Conservation (phyloP, 1,140 invertebrate species). For the Hypsibius dujardini region DNA sequence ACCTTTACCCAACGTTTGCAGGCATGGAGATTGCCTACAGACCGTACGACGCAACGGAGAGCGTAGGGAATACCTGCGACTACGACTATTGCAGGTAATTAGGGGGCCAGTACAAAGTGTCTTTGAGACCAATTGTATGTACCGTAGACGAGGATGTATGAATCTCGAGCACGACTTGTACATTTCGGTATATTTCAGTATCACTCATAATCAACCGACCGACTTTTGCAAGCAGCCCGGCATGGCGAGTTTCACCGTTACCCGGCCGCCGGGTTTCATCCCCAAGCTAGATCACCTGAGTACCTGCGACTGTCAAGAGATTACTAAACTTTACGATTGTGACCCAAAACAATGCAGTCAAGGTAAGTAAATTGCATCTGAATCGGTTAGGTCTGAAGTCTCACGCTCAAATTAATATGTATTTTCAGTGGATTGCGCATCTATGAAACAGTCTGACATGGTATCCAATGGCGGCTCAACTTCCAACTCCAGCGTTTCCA, state of each 20-base stretch:
- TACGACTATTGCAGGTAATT: conserved; percentile 18
- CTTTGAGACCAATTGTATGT: too few species aligned
- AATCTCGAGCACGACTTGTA: too few species aligned
- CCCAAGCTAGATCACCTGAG: conserved; percentile 6
- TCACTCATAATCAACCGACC: neutral
- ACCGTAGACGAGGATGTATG: too few species aligned
- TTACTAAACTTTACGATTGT: neutral
- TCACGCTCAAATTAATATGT: too few species aligned
- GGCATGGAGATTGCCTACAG: neutral
- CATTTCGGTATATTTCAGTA: too few species aligned
- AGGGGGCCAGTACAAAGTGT: too few species aligned
- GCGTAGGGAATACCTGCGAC: neutral
- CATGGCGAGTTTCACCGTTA: neutral
- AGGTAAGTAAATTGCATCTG: neutral
- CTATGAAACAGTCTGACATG: too few species aligned
- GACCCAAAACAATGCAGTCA: neutral
- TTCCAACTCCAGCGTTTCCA: too few species aligned
- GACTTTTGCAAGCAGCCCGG: neutral
- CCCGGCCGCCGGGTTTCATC: neutral
- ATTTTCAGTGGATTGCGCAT: too few species aligned
- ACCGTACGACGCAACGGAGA: neutral
- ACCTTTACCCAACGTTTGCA: too few species aligned
- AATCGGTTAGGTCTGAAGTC: too few species aligned
- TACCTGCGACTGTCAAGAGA: neutral
- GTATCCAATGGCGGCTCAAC: too few species aligned